Evolutionary conservation across 1,140 invertebrate genomes (phyloP), one percentile per base, ranked within the genome.

Genomic region (Holotrichia oblita): DNA sequence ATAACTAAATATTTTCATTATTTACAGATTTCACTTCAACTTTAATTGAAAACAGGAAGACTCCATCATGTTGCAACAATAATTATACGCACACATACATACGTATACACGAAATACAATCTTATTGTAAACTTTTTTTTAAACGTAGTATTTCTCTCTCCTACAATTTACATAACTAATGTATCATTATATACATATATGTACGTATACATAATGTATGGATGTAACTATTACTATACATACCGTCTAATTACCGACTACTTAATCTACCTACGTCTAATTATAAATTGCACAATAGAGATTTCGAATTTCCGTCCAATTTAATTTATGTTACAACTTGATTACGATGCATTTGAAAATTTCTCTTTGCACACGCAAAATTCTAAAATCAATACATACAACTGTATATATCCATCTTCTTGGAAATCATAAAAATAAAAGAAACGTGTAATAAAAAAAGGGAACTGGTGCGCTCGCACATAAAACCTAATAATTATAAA

Each of bases 401-500:
- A 48, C n/a, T 12, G 9, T 3, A 48, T 10, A 12, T 48, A 48
- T 12, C 9, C 10, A 12, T 48, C n/a, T 41, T 41, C n/a, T 48
- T 17, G 48, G n/a, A 55, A 17, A 4, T 17, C 0, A 55, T 20
- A 48, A 55, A 17, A 55, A 55, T 55, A 55, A n/a, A 55, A 17
- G 12, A 55, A 6, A 14, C n/a, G 14, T 55, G 17, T 17, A 55
- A 34, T 34, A 34, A 34, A 34, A 34, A 34, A 34, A 34, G 4
- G 4, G 4, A 34, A 34, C 4, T 34, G 27, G 27, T 3, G n/a
- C 48, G 48, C 17, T 17, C 17, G n/a, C 48, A 17, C 48, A 55
- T 17, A 55, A n/a, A 55, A 55, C 48, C 48, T 69, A 69, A 69
- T 69, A 69, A 69, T 69, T 69, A 69, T 69, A 34, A 69, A 10